These are phyloP conservation scores for Stratiolaelaps scimitus DNA, from an alignment of 1,140 invertebrate genomes.

Conservation along the genomic window DNA sequence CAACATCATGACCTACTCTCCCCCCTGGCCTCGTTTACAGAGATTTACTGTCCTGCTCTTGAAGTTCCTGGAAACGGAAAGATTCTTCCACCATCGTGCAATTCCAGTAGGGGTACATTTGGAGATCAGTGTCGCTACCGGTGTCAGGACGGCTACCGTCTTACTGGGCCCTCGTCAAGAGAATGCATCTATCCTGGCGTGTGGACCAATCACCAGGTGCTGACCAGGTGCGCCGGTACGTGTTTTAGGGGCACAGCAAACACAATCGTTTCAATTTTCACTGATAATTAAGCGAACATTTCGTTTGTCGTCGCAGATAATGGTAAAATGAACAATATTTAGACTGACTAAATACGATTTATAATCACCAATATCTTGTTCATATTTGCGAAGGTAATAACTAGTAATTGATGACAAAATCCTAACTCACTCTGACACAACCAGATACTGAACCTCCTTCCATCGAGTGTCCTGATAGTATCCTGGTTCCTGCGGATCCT, in stretches of 20 bases:
- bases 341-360: too few relatives aligned
- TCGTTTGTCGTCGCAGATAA: too few relatives aligned
- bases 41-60: conserved; percentile 48
- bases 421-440: too few relatives aligned
- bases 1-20: too few relatives aligned
- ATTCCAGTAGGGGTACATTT: conserved; percentile 43
- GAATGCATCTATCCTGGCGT: conserved; percentile 44
- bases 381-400: too few relatives aligned
- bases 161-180: conserved; percentile 44
- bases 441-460: conserved; percentile 44
- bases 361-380: too few relatives aligned
- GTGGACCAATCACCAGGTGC: conserved; percentile 44
- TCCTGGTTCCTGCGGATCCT: conserved; percentile 40
- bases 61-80: conserved; percentile 44
- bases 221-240: conserved; percentile 45
- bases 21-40: conserved; percentile 42
- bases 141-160: conserved; percentile 48
- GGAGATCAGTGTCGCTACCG: conserved; percentile 46
- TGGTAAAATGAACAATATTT: too few relatives aligned
- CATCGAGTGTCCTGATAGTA: conserved; percentile 43
- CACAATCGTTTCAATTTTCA: too few relatives aligned
- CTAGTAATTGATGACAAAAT: too few relatives aligned
- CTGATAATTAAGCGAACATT: too few relatives aligned
- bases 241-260: too few relatives aligned
- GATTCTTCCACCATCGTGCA: conserved; percentile 45